These are phyloP conservation scores for Synanthedon formicaeformis DNA, from an alignment of 2,888 invertebrate genomes.

Conservation along the genomic window DNA sequence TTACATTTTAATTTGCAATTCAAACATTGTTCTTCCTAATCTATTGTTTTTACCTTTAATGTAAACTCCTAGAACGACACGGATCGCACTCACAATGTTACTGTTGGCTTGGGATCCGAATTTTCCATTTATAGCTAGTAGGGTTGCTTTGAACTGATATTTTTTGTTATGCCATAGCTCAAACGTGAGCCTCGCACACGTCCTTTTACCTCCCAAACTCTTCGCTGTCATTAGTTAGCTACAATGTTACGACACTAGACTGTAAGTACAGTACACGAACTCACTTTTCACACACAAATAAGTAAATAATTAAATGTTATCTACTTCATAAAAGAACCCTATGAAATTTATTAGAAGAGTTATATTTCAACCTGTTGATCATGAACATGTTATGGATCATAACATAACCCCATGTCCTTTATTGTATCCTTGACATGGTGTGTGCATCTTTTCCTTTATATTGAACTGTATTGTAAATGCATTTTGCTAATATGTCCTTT, in stretches of 20 bases:
- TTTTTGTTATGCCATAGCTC: constrained; percentile 57
- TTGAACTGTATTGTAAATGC: too few relatives aligned
- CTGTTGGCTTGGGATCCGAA: constrained; percentile 49
- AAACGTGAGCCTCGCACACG: constrained; percentile 54
- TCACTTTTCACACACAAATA: neutral
- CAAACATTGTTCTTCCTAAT: neutral
- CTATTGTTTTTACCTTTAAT: constrained; percentile 19
- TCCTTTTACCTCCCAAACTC: constrained; percentile 21
- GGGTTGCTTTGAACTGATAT: constrained; percentile 47
- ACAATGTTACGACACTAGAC: neutral
- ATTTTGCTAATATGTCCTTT: too few relatives aligned
- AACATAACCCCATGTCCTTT: too few relatives aligned
- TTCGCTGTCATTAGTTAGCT: neutral
- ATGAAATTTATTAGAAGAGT: too few relatives aligned
- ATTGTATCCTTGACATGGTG: too few relatives aligned
- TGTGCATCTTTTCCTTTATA: too few relatives aligned
- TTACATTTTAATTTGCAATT: too few relatives aligned
- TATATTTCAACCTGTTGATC: too few relatives aligned
- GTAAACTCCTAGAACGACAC: constrained; percentile 29
- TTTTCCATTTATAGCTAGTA: constrained; percentile 59
- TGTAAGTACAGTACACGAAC: neutral
- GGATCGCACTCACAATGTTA: constrained; percentile 36
- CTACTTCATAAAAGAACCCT: too few relatives aligned
- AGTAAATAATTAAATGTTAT: neutral
- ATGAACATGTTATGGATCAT: too few relatives aligned